phyloP scores from a whole-genome alignment of 2,888 invertebrate genomes.

The Labia minor region DNA sequence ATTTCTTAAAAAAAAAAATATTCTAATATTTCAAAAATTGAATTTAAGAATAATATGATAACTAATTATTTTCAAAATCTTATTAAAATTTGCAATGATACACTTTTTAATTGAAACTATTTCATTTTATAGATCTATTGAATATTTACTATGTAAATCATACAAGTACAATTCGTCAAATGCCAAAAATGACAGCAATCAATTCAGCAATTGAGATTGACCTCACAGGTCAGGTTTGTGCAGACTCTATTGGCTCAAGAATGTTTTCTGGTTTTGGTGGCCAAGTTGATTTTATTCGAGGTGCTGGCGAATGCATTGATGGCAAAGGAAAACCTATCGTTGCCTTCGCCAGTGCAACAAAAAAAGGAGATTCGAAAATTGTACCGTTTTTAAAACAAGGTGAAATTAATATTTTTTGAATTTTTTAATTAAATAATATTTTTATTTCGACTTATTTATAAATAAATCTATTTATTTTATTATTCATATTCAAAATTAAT shows the following conservation, averaged over 20 bases:
- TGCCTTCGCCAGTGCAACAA: slow-evolving; percentile 71
- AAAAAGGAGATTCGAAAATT: slow-evolving; percentile 73
- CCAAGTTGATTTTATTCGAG: slow-evolving; percentile 88
- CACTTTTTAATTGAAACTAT: too few relatives aligned
- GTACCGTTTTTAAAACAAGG: slow-evolving; percentile 69
- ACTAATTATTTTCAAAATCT: too few relatives aligned
- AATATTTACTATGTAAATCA: slow-evolving; percentile 82
- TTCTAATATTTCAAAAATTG: too few relatives aligned
- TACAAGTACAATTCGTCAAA: slow-evolving; percentile 65
- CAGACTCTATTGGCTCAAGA: slow-evolving; percentile 80
- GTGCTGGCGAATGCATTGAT: slow-evolving; percentile 74
- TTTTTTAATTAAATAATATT: neutral
- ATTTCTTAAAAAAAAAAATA: too few relatives aligned
- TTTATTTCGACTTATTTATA: neutral
- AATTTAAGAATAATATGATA: too few relatives aligned
- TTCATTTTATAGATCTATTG: slow-evolving; percentile 61
- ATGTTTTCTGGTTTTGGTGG: slow-evolving; percentile 80
- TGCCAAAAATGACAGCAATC: slow-evolving; percentile 89
- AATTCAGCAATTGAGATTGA: slow-evolving; percentile 92
- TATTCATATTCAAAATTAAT: neutral
- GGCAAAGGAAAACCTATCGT: slow-evolving; percentile 85
- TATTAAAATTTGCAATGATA: too few relatives aligned
- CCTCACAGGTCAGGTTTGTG: slow-evolving; percentile 82
- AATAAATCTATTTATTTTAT: neutral
- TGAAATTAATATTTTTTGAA: slow-evolving; percentile 36